Conservation (phyloP, 2,888 invertebrate genomes). For the Heliothis peltigera region DNA sequence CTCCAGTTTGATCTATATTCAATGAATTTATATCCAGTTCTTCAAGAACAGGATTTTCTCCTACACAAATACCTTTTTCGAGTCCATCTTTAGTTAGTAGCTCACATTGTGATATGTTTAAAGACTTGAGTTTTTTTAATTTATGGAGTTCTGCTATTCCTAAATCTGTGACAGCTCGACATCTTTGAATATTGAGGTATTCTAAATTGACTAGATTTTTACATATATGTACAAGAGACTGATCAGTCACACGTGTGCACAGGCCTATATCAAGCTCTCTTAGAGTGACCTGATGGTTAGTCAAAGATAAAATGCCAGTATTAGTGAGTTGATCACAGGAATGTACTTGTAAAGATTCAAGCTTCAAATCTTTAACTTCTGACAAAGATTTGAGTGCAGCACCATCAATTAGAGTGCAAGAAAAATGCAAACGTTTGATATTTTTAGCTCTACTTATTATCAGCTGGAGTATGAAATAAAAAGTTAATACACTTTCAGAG, state of each 20-base stretch:
- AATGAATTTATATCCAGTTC: constrained; percentile 90
- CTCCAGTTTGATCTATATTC: constrained; percentile 90
- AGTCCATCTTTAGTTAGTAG: constrained; percentile 91
- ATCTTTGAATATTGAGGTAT: constrained; percentile 91
- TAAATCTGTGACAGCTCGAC: constrained; percentile 91
- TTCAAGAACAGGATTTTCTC: constrained; percentile 83
- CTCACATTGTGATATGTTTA: constrained; percentile 93
- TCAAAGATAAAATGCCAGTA: constrained; percentile 88
- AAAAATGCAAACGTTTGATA: constrained; percentile 91
- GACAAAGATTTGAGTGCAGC: constrained; percentile 89
- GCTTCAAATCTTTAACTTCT: constrained; percentile 84
- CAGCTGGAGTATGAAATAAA: constrained; percentile 91
- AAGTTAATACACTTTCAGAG: constrained; percentile 93
- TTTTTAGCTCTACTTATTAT: constrained; percentile 86
- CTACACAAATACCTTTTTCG: constrained; percentile 89
- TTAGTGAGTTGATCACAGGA: constrained; percentile 91
- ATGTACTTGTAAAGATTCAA: constrained; percentile 88
- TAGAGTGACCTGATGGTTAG: constrained; percentile 88
- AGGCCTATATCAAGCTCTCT: constrained; percentile 91
- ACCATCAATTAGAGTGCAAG: constrained; percentile 92
- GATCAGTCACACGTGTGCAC: constrained; percentile 92
- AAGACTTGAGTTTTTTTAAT: constrained; percentile 87
- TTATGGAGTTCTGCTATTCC: constrained; percentile 89
- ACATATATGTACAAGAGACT: constrained; percentile 90
- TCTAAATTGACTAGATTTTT: constrained; percentile 89